Conservation (phyloP, 2,888 invertebrate species). For the Heliconius erato region DNA sequence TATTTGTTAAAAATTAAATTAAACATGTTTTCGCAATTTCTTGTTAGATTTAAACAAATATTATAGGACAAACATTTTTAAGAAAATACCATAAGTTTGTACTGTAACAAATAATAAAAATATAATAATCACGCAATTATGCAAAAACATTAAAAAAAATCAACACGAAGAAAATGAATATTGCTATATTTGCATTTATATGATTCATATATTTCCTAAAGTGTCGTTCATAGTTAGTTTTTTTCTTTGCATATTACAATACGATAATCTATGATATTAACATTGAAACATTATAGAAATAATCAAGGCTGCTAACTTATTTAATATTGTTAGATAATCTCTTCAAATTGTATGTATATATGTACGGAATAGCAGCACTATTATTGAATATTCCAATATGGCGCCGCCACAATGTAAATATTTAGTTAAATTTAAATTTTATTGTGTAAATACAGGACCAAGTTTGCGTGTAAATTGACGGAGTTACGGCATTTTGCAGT, state of each 20-base stretch:
- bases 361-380: slow-evolving; percentile 5
- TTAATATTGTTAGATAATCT: slow-evolving; percentile 16
- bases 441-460: slow-evolving; percentile 83
- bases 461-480: slow-evolving; percentile 67
- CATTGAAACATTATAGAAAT: slow-evolving; percentile 7
- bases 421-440: slow-evolving; percentile 77
- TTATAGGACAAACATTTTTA: not conserved
- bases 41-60: not conserved
- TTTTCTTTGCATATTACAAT: not conserved
- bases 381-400: slow-evolving; percentile 17
- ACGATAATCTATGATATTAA: not conserved
- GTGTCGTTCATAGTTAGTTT: not conserved
- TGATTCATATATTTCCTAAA: not conserved
- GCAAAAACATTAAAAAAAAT: too few relatives aligned
- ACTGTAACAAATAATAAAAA: too few relatives aligned
- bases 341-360: not conserved
- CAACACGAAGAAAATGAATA: not conserved
- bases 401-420: slow-evolving; percentile 70
- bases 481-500: slow-evolving; percentile 65
- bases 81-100: too few relatives aligned
- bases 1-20: not conserved
- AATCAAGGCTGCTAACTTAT: slow-evolving; percentile 21
- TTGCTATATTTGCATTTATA: not conserved
- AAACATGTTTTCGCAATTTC: not conserved
- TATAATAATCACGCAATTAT: not conserved